A percentile compares a stretch with the other conserved stretches of the same genome.
phyloP scores from a whole-genome alignment of 1,140 invertebrate genomes.

The Drosophila nigromelanica region DNA sequence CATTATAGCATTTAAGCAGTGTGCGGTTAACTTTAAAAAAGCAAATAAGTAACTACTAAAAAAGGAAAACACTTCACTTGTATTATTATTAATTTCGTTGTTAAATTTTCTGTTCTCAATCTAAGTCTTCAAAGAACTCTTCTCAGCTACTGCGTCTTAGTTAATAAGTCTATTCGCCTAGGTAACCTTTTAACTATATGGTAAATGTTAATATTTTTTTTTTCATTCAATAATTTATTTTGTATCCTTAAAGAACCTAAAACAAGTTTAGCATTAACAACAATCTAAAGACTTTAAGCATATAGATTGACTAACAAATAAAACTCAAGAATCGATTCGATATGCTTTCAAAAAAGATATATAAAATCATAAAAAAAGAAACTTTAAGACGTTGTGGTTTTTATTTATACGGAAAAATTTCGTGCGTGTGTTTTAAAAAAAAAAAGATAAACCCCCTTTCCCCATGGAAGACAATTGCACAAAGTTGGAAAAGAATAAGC shows the following conservation, averaged over 20 bases:
- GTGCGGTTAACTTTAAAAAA: slow-evolving; percentile 27
- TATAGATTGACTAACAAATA: slow-evolving; percentile 71
- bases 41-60: slow-evolving; percentile 6
- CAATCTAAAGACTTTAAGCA: slow-evolving; percentile 73
- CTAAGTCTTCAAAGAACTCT: slow-evolving; percentile 45
- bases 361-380: slow-evolving; percentile 28
- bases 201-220: slow-evolving; percentile 65
- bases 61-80: slow-evolving; percentile 23
- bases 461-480: slow-evolving; percentile 45
- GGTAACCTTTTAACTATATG: slow-evolving; percentile 41
- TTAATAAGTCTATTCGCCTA: slow-evolving; percentile 33
- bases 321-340: slow-evolving; percentile 59
- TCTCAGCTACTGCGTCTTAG: slow-evolving; percentile 35
- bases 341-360: slow-evolving; percentile 61
- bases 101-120: slow-evolving; percentile 44
- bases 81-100: slow-evolving; percentile 49
- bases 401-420: slow-evolving; percentile 74
- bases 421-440: slow-evolving; percentile 52
- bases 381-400: slow-evolving; percentile 75
- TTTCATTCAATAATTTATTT: slow-evolving; percentile 77
- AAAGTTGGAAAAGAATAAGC: slow-evolving; percentile 72
- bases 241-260: slow-evolving; percentile 53
- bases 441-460: slow-evolving; percentile 6
- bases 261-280: slow-evolving; percentile 46
- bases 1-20: slow-evolving; percentile 36